Evolutionary conservation across 2,797 vertebrate species (phyloP), one percentile per base, ranked within the genome.

Genomic region (Allochrocebus solatus): DNA sequence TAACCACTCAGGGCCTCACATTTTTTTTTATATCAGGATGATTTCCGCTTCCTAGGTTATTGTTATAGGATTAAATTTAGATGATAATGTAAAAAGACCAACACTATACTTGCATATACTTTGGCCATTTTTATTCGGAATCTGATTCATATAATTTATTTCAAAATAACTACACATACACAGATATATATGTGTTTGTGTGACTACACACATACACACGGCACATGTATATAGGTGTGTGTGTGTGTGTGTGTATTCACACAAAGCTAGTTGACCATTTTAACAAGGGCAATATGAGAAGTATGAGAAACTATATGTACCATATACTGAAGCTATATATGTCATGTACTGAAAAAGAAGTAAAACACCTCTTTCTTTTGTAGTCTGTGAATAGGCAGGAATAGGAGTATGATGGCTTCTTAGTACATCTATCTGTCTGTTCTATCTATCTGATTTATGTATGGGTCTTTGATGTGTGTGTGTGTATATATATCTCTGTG

Each of bases 21-120:
- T 96, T 96, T 26, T 33, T 33, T 96, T 95, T 93, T 59, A 26
- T 78, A 91, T 46, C 96, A 50, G 43, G 11, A 59, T 95, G 79
- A 88, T 85, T 97, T 86, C 21, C 2, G 74, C 59, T 96, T 94
- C 39, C 13, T 94, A 53, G 48, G n/a, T 97, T 64, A 94, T 61
- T 89, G 4, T 91, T 46, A 46, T 80, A 95, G 43, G 53, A 76
- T 83, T 80, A 87, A 92, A 83, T 94, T 94, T 92, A 81, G 53
- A 70, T 53, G 57, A 28, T 89, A 89, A 36, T 84, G 10, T 85
- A 59, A 93, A 93, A 83, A 8, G 70, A 50, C 0, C 4, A 92
- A 12, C 8, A 78, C 2, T 95, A 1, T 86, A 48, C 75, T 33
- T 82, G 5, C 19, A 48, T 83, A 33, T 93, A 74, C 41, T 80